Evolutionary conservation across 2,888 invertebrate species (phyloP).

Genomic region (Eilema griseolum): DNA sequence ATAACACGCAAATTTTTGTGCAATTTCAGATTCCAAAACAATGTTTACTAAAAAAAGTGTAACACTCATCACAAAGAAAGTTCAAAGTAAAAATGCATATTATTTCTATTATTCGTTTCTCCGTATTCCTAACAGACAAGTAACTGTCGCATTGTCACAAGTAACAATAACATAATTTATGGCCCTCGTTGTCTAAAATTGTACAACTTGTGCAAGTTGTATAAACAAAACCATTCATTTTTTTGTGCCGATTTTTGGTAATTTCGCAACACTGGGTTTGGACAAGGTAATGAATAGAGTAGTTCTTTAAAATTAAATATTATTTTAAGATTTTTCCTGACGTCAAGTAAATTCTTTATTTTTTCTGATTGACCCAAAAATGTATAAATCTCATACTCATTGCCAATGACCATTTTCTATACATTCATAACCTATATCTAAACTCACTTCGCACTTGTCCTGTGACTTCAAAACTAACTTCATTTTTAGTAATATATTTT

Average conservation of each 20-base stretch:
- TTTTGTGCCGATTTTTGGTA: slow-evolving; percentile 47
- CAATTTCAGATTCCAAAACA: too few species aligned
- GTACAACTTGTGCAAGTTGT: slow-evolving; percentile 56
- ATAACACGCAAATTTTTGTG: background rate
- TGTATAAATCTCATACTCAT: too few species aligned
- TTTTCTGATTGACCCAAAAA: too few species aligned
- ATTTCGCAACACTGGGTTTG: slow-evolving; percentile 37
- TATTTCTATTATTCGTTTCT: slow-evolving; percentile 42
- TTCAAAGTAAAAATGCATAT: slow-evolving; percentile 35
- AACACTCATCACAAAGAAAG: slow-evolving; percentile 35
- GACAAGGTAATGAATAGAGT: slow-evolving; percentile 26
- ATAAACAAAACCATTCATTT: slow-evolving; percentile 47
- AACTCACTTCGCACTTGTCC: too few species aligned
- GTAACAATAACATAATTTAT: slow-evolving; percentile 51
- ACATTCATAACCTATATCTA: too few species aligned
- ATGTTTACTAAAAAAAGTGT: background rate
- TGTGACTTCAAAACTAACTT: too few species aligned
- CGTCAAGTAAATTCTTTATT: too few species aligned
- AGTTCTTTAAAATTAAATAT: background rate
- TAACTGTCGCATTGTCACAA: slow-evolving; percentile 44
- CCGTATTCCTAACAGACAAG: slow-evolving; percentile 34
- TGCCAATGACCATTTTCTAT: too few species aligned
- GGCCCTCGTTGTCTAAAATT: slow-evolving; percentile 50
- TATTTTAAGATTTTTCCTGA: too few species aligned
- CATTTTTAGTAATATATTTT: too few species aligned